Evolutionary conservation across 2,888 invertebrate genomes (phyloP), one percentile per base, ranked within the genome.

Genomic region (Phasia obesa): DNA sequence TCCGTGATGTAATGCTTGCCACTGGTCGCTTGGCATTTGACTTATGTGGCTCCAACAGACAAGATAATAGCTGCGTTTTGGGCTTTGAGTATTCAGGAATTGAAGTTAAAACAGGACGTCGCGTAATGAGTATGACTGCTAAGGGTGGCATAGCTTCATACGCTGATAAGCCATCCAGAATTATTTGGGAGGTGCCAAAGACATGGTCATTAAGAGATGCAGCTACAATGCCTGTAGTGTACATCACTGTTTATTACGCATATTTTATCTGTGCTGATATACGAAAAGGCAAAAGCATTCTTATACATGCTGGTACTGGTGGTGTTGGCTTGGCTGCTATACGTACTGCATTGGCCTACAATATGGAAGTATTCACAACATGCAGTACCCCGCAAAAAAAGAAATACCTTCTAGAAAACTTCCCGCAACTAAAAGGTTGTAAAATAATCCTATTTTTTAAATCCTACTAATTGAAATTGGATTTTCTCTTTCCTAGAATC

Each of bases 1-100:
- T 98, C 94, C 94, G 97, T 88, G 99, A 99, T 90, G 93, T 99
- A 0, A 98, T 99, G 99, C 93, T 97, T 0, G 97, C 98, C 0
- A 97, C 97, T 0, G 98, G 98, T 1, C 97, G 97, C 88, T 93
- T 99, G 6, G 94, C 96, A 7, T 94, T 94, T 0, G 98, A 98
- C 89, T 94, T 96, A 0, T 94, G 97, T 0, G 95, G 96, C 0
- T 93, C 93, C 35, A 93, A 92, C 0, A 92, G 95, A n/a, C 88
- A 93, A 25, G 92, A 93, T 11, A 94, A 96, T 85, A 94, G 94
- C 84, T 94, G 93, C 86, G 93, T 94, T 0, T 92, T 94, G 85
- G 96, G 96, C 0, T 93, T 95, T 83, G 96, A 96, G 86, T 93
- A 93, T 85, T 93, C 94, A 4, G 96, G 95, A 27, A 91, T 93